Evolutionary conservation across 2,888 invertebrate species (phyloP).

Genomic region (Opisthograptis luteolata): DNA sequence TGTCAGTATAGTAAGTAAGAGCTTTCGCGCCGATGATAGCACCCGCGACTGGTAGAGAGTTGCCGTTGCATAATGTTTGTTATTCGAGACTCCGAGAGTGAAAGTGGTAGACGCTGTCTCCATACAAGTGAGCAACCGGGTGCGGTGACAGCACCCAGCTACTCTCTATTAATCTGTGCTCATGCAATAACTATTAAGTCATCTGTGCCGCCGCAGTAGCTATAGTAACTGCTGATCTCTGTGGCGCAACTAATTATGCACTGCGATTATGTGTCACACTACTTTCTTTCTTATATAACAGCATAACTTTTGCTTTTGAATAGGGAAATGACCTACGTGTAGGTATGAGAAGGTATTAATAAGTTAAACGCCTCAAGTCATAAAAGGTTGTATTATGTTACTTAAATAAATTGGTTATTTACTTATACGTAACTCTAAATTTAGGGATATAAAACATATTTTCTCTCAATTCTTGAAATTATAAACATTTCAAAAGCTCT

Average conservation of each 20-base stretch:
- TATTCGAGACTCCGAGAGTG: conserved; percentile 71
- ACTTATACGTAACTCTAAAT: too few species aligned
- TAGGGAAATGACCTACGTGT: conserved; percentile 41
- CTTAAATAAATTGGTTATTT: too few species aligned
- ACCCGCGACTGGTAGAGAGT: conserved; percentile 67
- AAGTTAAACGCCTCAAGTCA: not conserved
- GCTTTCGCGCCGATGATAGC: conserved; percentile 53
- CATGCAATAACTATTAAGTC: conserved; percentile 12
- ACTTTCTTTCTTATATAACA: conserved; percentile 68
- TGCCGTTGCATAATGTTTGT: conserved; percentile 78
- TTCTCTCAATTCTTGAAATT: too few species aligned
- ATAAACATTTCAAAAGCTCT: too few species aligned
- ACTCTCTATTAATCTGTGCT: conserved; percentile 18
- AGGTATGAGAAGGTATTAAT: conserved; percentile 33
- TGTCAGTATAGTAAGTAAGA: conserved; percentile 9
- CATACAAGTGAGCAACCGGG: conserved; percentile 78
- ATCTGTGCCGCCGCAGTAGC: conserved; percentile 2
- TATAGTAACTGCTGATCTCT: conserved; percentile 9
- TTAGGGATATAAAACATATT: too few species aligned
- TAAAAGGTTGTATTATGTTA: too few species aligned
- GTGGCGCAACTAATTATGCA: conserved; percentile 44
- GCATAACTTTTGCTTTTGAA: conserved; percentile 60
- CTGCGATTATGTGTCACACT: conserved; percentile 76
- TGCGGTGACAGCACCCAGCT: conserved; percentile 47
- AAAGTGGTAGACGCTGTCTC: conserved; percentile 79